These are phyloP conservation scores for Ecdyonurus torrentis DNA, from an alignment of 2,888 invertebrate genomes.

Conservation along the genomic window DNA sequence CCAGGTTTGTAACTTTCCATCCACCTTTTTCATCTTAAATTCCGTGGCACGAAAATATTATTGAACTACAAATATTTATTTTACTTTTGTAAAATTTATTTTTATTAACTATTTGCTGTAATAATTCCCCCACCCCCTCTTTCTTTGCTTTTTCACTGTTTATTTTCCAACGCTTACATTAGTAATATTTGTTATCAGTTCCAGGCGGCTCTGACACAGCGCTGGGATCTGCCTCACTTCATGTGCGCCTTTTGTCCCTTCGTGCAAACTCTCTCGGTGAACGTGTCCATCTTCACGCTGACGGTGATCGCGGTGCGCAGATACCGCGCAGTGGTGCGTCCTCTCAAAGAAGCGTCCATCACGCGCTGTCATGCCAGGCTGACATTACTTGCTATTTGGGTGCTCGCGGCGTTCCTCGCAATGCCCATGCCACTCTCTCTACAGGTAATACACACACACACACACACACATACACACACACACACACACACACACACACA, in stretches of 20 bases:
- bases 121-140: too few relatives aligned
- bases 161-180: too few relatives aligned
- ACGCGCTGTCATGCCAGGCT: neutral
- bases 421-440: neutral
- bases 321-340: constrained; percentile 27
- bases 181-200: too few relatives aligned
- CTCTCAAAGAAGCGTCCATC: constrained; percentile 11
- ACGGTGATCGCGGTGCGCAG: constrained; percentile 30
- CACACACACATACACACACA: neutral
- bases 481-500: neutral
- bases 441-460: neutral
- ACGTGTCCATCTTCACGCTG: constrained; percentile 34
- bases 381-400: neutral
- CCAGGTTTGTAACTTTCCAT: constrained; percentile 31
- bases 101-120: too few relatives aligned
- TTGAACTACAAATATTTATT: neutral
- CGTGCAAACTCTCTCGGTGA: constrained; percentile 33
- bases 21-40: too few relatives aligned
- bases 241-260: constrained; percentile 36
- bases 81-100: too few relatives aligned
- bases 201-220: constrained; percentile 61
- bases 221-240: constrained; percentile 33
- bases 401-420: neutral
- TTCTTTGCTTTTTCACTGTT: too few relatives aligned
- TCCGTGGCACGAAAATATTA: neutral